Base-by-base conservation (phyloP, 2,888 invertebrate species). In the Lapara coniferarum region DNA sequence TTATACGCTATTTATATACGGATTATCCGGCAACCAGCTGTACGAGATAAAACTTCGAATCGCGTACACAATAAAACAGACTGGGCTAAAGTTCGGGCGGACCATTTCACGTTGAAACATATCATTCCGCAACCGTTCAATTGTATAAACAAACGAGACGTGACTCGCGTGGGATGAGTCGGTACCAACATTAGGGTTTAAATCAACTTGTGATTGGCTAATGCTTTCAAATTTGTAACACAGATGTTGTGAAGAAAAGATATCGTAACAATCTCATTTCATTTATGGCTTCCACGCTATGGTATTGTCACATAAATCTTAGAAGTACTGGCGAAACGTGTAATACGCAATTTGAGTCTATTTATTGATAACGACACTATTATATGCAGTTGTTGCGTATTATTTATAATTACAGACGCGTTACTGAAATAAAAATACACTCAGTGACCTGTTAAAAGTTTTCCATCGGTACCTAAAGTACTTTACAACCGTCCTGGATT, bases 1-100 rank as follows among this genome's bases (percentile, higher is more conserved):
- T 82, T 86, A 87, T 85, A 78, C 70, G 84, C 92, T 92, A 92
- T 93, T 92, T 91, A 86, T 91, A 91, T 75, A 73, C 83, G 77
- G 74, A 85, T 89, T 88, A 90, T 88, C 83, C 87, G 83, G 91
- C 92, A 93, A 93, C 78, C 93, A 92, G 83, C 93, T 93, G 85
- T 91, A 93, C 81, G 88, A 82, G 84, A 89, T 88, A 89, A 88
- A 89, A 86, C 81, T 85, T 82, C 72, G 84, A 81, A 87, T 85
- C 86, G 85, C 85, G 81, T 85, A 86, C 84, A 86, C 88, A 91
- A 90, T 88, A 91, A 89, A 87, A 88, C 85, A 86, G 86, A 85
- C 87, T 83, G 86, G 84, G 81, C 84, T 84, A 80, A 82, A 85
- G 84, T 85, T 85, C 84, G 84, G 84, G 75, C 81, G 83, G 81